Percentiles rank a stretch among this genome's conserved stretches.
Evolutionary conservation across 2,113 vertebrate species (phyloP).

Genomic region (Myanophis thanlyinensis): DNA sequence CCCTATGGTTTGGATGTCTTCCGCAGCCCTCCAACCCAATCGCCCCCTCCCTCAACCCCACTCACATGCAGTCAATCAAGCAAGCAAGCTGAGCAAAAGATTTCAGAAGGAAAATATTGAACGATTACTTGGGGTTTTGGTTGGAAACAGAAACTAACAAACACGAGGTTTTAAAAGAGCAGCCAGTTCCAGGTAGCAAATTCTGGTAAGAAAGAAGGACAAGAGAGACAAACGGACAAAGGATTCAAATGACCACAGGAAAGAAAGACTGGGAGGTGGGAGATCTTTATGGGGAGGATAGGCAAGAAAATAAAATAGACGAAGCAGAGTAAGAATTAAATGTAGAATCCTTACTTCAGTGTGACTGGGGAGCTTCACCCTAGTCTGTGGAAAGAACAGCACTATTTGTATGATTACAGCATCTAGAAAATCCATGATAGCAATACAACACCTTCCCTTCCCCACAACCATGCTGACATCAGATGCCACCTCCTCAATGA

Average conservation of each 20-base stretch:
- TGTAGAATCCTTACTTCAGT: slow-evolving; percentile 77
- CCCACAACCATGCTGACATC: neutral
- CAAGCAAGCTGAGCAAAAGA: slow-evolving; percentile 29
- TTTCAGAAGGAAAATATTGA: slow-evolving; percentile 13
- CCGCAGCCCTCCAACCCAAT: neutral
- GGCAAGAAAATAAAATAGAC: slow-evolving; percentile 38
- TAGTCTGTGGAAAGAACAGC: slow-evolving; percentile 81
- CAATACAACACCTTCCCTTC: neutral
- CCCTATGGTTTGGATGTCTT: neutral
- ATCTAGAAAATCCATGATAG: slow-evolving; percentile 11
- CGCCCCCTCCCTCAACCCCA: neutral
- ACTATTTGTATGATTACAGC: slow-evolving; percentile 59
- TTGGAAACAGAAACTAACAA: neutral
- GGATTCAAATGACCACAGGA: slow-evolving; percentile 66
- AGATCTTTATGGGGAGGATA: neutral
- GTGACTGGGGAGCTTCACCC: slow-evolving; percentile 80
- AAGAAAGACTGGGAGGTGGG: slow-evolving; percentile 30
- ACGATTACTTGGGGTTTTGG: neutral
- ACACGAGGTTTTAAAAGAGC: neutral
- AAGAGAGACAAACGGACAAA: slow-evolving; percentile 18
- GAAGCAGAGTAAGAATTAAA: slow-evolving; percentile 67
- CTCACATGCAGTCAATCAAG: neutral
- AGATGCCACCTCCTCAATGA: neutral
- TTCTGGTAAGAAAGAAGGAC: slow-evolving; percentile 15
- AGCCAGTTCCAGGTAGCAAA: neutral